Evolutionary conservation across 2,113 vertebrate species (phyloP).

Genomic region (Megaceryle torquata): DNA sequence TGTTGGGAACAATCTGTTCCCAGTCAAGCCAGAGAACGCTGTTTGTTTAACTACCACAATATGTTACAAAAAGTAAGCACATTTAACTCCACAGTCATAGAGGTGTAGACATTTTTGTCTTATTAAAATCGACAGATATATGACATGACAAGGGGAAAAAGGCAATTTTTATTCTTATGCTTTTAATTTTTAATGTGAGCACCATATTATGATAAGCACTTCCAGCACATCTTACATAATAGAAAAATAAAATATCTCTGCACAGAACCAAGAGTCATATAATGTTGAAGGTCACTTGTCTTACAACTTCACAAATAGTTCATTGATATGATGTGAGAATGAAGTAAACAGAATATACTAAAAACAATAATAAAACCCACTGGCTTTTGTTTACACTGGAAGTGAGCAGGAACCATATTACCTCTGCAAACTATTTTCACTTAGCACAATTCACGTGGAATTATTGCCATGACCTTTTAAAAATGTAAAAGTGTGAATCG

Average conservation of each 20-base stretch:
- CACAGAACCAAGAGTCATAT: not conserved
- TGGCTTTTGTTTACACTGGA: conserved; percentile 68
- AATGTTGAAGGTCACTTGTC: conserved; percentile 9
- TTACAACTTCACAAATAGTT: conserved; percentile 44
- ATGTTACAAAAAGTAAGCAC: conserved; percentile 55
- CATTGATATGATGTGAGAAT: not conserved
- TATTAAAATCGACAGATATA: conserved; percentile 48
- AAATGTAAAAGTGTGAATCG: conserved; percentile 73
- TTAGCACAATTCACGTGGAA: conserved; percentile 77
- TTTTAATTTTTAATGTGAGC: conserved; percentile 51
- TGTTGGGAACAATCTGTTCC: conserved; percentile 40
- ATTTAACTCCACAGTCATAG: not conserved
- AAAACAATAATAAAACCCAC: conserved; percentile 28
- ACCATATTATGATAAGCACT: not conserved
- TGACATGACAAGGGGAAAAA: conserved; percentile 10
- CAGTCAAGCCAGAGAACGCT: conserved; percentile 1
- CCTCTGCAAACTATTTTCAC: conserved; percentile 78
- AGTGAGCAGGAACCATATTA: conserved; percentile 62
- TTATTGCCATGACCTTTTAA: conserved; percentile 83
- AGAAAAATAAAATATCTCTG: conserved; percentile 39
- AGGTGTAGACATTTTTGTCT: not conserved
- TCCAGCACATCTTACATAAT: not conserved
- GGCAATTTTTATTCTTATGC: conserved; percentile 10
- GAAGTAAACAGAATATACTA: conserved; percentile 65
- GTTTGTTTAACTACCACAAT: conserved; percentile 6